Evolutionary conservation across 2,888 invertebrate genomes (phyloP).

Genomic region (Dryococelus australis): DNA sequence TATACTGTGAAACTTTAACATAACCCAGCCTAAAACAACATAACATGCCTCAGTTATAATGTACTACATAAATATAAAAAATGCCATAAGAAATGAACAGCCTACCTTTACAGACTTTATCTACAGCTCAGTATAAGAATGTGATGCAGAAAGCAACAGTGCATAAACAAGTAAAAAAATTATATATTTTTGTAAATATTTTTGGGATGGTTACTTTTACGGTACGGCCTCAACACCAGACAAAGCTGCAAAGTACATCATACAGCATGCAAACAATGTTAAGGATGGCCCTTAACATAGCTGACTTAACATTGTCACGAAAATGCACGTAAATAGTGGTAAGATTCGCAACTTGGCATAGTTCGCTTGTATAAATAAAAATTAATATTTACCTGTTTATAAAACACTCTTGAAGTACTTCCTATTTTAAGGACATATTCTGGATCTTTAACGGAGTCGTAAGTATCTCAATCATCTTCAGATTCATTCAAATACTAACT

Average conservation of each 20-base stretch:
- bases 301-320: background rate
- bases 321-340: background rate
- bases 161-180: background rate
- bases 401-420: too few species aligned
- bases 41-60: background rate
- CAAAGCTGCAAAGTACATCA: background rate
- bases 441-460: constrained; percentile 3
- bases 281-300: background rate
- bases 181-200: background rate
- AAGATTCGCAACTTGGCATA: background rate
- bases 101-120: background rate
- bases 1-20: background rate
- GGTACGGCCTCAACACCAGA: background rate
- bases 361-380: background rate
- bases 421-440: background rate
- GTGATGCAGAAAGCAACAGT: too few species aligned
- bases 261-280: constrained; percentile 26
- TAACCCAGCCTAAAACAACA: background rate
- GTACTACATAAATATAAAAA: background rate
- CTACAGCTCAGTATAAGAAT: background rate
- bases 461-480: background rate
- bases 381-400: constrained; percentile 20
- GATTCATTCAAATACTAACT: background rate
- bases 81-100: background rate
- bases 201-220: background rate